Percentiles rank a stretch among this genome's conserved stretches.
These are phyloP conservation scores for Atta texana DNA, from an alignment of 1,140 invertebrate species.

Conservation along the genomic window DNA sequence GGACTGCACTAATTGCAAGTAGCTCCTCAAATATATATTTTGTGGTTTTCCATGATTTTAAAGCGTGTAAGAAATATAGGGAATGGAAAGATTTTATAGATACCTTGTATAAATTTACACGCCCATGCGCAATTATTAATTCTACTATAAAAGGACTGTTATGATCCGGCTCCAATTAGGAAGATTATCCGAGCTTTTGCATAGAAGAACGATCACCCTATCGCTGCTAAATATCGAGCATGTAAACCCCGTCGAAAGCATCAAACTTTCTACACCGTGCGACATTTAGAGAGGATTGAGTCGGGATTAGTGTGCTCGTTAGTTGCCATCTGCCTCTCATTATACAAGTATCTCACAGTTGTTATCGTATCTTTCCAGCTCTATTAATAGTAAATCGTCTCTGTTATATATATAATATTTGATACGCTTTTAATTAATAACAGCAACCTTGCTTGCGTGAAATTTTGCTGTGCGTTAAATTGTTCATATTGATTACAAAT, in stretches of 20 bases:
- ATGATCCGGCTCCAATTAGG: slow-evolving; percentile 68
- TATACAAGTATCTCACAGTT: slow-evolving; percentile 39
- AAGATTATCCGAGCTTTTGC: slow-evolving; percentile 68
- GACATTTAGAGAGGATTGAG: slow-evolving; percentile 78
- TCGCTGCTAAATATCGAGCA: slow-evolving; percentile 67
- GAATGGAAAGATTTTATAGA: too few species aligned
- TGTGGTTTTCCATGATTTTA: too few species aligned
- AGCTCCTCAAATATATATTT: too few species aligned
- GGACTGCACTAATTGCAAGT: too few species aligned
- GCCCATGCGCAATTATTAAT: slow-evolving; percentile 1
- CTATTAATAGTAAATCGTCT: slow-evolving; percentile 30
- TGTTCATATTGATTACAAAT: not conserved
- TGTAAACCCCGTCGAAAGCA: slow-evolving; percentile 71
- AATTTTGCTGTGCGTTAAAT: not conserved
- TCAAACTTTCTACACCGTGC: slow-evolving; percentile 52
- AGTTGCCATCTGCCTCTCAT: slow-evolving; percentile 47
- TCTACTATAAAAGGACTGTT: slow-evolving; percentile 7
- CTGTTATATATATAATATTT: not conserved
- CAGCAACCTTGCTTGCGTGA: not conserved
- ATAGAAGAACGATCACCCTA: slow-evolving; percentile 68
- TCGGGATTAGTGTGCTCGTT: slow-evolving; percentile 56
- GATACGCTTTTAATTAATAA: slow-evolving; percentile 12
- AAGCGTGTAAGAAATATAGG: too few species aligned
- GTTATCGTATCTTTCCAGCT: slow-evolving; percentile 25
- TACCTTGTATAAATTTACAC: not conserved